Conservation (phyloP, 1,140 invertebrate genomes). For the Orchestia grillus region DNA sequence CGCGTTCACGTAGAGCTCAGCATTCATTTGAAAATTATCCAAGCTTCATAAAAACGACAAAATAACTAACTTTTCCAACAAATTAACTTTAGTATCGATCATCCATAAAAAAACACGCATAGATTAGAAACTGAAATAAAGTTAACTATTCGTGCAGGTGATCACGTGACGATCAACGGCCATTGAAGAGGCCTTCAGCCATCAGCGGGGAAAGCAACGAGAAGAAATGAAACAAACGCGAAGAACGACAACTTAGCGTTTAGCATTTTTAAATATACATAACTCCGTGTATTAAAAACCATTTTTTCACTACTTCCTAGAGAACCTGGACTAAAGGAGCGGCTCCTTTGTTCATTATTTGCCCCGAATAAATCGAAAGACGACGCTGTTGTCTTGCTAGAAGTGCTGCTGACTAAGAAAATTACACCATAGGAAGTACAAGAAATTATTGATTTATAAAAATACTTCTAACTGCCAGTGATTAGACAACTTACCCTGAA, state of each 20-base stretch:
- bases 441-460: too few species aligned
- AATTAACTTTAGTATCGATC: not conserved
- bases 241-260: not conserved
- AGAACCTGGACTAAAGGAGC: not conserved
- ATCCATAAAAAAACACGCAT: not conserved
- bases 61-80: not conserved
- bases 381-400: not conserved
- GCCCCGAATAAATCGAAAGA: not conserved
- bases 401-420: not conserved
- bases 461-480: too few species aligned
- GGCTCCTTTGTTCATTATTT: not conserved
- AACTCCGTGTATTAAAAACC: not conserved
- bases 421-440: not conserved
- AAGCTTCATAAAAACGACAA: not conserved
- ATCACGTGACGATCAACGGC: slow-evolving; percentile 5
- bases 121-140: not conserved
- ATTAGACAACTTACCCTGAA: too few species aligned
- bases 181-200: not conserved
- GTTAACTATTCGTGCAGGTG: not conserved
- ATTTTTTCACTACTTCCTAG: not conserved
- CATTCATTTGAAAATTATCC: not conserved
- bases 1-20: not conserved
- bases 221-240: not conserved
- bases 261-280: not conserved
- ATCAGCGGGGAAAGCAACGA: not conserved